Percentiles rank a stretch among this genome's conserved stretches.
Evolutionary conservation across 2,797 vertebrate species (phyloP).

Genomic region (Ataeniobius toweri): DNA sequence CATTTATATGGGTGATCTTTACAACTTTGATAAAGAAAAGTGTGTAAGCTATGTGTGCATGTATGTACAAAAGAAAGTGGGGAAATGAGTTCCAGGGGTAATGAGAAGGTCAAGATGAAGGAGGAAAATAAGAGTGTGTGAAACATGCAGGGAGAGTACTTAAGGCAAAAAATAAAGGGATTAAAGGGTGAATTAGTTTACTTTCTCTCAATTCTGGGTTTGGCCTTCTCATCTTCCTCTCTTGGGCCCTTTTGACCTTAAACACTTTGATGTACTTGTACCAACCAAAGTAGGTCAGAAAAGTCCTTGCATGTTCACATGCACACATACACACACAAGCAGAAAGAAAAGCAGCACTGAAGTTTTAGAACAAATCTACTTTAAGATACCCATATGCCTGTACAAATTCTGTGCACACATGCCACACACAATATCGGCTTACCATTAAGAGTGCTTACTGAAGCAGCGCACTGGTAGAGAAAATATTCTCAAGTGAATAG

Average conservation of each 20-base stretch:
- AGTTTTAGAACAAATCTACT: constrained; percentile 47
- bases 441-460: constrained; percentile 72
- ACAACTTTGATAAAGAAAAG: constrained; percentile 2
- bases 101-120: constrained; percentile 38
- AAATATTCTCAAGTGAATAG: constrained; percentile 72
- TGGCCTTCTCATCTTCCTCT: constrained; percentile 38
- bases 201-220: constrained; percentile 30
- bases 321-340: constrained; percentile 6
- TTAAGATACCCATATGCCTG: constrained; percentile 28
- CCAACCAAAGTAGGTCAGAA: constrained; percentile 27
- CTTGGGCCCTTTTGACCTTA: constrained; percentile 59
- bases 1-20: constrained; percentile 26
- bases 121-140: constrained; percentile 31
- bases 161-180: constrained; percentile 30
- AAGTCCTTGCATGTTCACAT: constrained; percentile 14
- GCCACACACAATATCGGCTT: constrained; percentile 47
- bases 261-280: constrained; percentile 54
- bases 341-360: constrained; percentile 15
- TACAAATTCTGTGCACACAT: constrained; percentile 22
- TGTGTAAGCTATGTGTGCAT: not conserved
- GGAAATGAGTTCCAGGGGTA: constrained; percentile 32
- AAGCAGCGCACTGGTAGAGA: constrained; percentile 59
- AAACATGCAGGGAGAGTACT: constrained; percentile 18
- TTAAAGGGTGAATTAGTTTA: constrained; percentile 47
- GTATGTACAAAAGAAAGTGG: constrained; percentile 16